Percentiles rank a stretch among this genome's conserved stretches.
phyloP scores from a whole-genome alignment of 2,888 invertebrate species.

The Crossocerus cetratus region DNA sequence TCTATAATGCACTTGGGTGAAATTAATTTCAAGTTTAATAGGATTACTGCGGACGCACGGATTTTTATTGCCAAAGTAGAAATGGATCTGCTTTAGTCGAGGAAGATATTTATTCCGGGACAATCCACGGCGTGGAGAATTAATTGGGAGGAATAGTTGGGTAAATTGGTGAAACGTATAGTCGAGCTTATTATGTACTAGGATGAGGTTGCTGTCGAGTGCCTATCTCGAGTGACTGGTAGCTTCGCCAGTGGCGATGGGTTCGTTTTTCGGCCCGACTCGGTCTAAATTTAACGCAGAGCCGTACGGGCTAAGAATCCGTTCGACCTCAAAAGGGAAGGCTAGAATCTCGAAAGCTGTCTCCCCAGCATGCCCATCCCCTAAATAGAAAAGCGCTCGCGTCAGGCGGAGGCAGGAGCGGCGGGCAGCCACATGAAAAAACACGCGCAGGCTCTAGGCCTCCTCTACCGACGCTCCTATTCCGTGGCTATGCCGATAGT shows the following conservation, averaged over 20 bases:
- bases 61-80: not conserved
- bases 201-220: constrained; percentile 20
- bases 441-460: not conserved
- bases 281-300: constrained; percentile 66
- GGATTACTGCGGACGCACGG: not conserved
- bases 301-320: constrained; percentile 43
- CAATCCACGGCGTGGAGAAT: not conserved
- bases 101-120: not conserved
- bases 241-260: constrained; percentile 47
- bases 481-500: constrained; percentile 15
- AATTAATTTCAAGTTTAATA: no score
- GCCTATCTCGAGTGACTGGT: constrained; percentile 32
- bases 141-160: not conserved
- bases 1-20: not conserved
- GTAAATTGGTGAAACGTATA: no score
- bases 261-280: constrained; percentile 63
- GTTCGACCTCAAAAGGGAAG: constrained; percentile 47
- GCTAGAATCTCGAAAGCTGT: constrained; percentile 33
- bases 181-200: not conserved
- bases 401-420: not conserved
- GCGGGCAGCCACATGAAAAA: not conserved
- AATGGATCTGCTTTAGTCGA: not conserved
- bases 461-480: not conserved
- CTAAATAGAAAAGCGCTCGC: not conserved
- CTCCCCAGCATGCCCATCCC: not conserved